Evolutionary conservation across 2,113 vertebrate species (phyloP).

Genomic region (Daubentonia madagascariensis): DNA sequence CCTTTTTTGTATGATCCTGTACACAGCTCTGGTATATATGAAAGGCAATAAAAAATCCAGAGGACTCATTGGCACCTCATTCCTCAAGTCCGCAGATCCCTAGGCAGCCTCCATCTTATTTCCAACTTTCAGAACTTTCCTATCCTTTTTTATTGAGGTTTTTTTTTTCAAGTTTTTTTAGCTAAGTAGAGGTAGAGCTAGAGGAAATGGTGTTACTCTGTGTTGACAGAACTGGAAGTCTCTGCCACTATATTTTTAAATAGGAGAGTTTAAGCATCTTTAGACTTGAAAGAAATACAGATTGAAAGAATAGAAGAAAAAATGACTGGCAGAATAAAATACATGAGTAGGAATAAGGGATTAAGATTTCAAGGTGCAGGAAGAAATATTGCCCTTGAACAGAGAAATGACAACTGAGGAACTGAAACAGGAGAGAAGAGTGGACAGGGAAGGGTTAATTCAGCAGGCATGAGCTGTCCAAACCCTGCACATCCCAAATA

Average conservation of each 20-base stretch:
- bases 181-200: not conserved
- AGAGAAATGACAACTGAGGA: not conserved
- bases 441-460: not conserved
- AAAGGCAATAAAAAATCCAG: not conserved
- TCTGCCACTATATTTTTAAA: not conserved
- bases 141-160: not conserved
- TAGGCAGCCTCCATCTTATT: no score
- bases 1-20: not conserved
- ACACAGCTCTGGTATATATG: not conserved
- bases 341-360: not conserved
- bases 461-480: not conserved
- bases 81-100: no score
- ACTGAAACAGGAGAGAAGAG: not conserved
- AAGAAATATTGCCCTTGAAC: not conserved
- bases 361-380: not conserved
- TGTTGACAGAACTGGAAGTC: not conserved
- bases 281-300: not conserved
- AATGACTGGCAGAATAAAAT: not conserved
- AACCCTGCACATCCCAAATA: not conserved
- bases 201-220: not conserved
- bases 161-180: not conserved
- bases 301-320: not conserved
- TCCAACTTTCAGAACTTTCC: not conserved
- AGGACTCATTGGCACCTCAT: not conserved
- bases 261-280: not conserved